These are phyloP conservation scores for Theropithecus gelada DNA, from an alignment of 2,113 vertebrate species.

Conservation along the genomic window DNA sequence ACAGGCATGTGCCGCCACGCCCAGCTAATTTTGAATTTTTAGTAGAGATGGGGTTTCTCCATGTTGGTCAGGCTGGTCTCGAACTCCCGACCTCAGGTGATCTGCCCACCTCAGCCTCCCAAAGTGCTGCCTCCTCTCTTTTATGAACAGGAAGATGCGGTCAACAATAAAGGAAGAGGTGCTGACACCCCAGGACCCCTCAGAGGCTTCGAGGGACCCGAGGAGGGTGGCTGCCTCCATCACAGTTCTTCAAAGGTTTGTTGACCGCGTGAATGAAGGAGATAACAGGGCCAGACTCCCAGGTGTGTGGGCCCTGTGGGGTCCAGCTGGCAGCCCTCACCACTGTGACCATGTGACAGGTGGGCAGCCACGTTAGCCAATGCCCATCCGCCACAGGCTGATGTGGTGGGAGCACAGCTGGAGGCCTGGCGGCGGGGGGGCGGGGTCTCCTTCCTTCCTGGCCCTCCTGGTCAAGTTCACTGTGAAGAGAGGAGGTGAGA, in stretches of 20 bases:
- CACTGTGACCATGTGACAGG: fast-evolving
- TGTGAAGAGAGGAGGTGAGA: slow-evolving; percentile 50
- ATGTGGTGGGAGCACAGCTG: background rate
- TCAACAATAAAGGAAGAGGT: background rate
- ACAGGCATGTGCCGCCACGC: no score
- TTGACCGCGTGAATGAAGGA: background rate
- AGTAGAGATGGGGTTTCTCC: no score
- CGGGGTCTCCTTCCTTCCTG: background rate
- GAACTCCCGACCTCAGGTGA: no score
- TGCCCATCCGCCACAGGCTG: fast-evolving
- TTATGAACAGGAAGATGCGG: background rate
- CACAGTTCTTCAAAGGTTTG: background rate
- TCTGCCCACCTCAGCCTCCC: no score
- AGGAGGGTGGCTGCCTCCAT: background rate
- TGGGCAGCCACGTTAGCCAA: fast-evolving
- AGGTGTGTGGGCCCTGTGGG: fast-evolving
- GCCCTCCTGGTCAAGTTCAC: background rate
- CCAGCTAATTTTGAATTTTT: no score
- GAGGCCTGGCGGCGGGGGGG: background rate
- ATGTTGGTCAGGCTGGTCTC: no score
- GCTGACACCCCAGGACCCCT: background rate
- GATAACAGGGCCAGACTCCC: background rate
- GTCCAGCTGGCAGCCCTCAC: background rate
- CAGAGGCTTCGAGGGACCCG: background rate
- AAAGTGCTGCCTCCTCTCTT: background rate